Evolutionary conservation across 2,113 vertebrate genomes (phyloP), one percentile per base, ranked within the genome.

Genomic region (Paraplagusia blochii): DNA sequence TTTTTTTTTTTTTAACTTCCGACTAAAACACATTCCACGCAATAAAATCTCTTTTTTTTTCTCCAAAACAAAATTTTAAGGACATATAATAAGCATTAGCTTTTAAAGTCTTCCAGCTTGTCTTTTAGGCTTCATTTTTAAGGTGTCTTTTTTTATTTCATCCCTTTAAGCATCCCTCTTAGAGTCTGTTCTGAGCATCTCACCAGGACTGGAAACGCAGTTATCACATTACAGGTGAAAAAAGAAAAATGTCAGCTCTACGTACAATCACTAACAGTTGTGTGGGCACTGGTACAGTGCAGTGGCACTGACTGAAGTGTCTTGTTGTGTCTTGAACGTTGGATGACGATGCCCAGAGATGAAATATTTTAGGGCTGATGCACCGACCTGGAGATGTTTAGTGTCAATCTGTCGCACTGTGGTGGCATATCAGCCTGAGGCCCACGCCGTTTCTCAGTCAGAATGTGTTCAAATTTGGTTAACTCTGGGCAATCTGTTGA

Each of bases 221-320:
- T 90, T 86, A 91, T 90, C 89, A 92, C 91, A 94, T 88, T 92
- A 94, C 90, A 91, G 90, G 90, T 93, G 92, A 93, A 91, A 93
- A 90, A 50, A 80, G 56, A 52, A 84, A 82, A 83, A 73, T 76
- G 75, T 84, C 76, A 83, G 72, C 88, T 91, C 89, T 91, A 92
- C 94, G 91, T 95, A 95, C 93, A 95, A 94, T 94, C 92, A 90
- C 92, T 91, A 91, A 91, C 90, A 93, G 91, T 88, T 94, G 90
- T 89, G 87, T 81, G 92, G 93, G 93, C 93, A 95, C 93, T 95
- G 94, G 85, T 95, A 93, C 94, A 95, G 94, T 95, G 93, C 94
- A 90, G 90, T 90, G 89, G 89, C 89, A 57, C 75, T 84, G 88
- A 91, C 90, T 90, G 90, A 91, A n/a, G n/a, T n/a, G n/a, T n/a